Base-by-base conservation (phyloP, 2,797 vertebrate genomes). In the Sebastes elongatus region DNA sequence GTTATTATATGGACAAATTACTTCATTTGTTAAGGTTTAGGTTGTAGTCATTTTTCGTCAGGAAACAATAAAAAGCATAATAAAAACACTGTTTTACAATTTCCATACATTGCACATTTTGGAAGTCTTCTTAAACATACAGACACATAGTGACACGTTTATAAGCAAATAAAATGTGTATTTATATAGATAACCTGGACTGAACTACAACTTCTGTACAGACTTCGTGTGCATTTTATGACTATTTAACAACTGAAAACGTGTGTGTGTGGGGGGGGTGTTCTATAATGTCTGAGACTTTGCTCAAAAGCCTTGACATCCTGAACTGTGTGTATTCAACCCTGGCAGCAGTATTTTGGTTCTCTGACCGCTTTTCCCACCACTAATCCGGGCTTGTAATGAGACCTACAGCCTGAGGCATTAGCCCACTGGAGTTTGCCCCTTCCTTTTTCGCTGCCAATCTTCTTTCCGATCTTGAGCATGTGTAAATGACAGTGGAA, bases 391-490 rank as follows among this genome's bases (percentile, higher is more conserved):
- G 16, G 59, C 59, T 80, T 62, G 72, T 80, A 76, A 73, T 70
- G 79, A 91, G 78, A 86, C 28, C 83, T 66, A 64, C 68, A 86
- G 85, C 92, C 89, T 76, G 66, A 25, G 81, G 90, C 84, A 2
- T 80, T 30, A 55, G 60, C 71, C 88, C 69, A 78, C 71, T 69
- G 55, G 66, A n/a, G 33, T 56, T 32, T 27, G 35, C 57, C 27
- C n/a, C 18, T 20, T 80, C 65, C 33, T 23, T 61, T 61, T 27
- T 62, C 13, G 4, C 61, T 42, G 65, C 38, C 84, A 91, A 93
- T 92, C 90, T 84, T 72, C 81, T 81, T 86, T 91, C 83, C 86
- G 73, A 92, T 91, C 89, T 85, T 4, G 7, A 80, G 42, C 2
- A 20, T 74, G 84, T 86, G 89, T 73, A 77, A 88, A 83, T 69